Evolutionary conservation across 2,888 invertebrate genomes (phyloP).

Genomic region (Mythimna impura): DNA sequence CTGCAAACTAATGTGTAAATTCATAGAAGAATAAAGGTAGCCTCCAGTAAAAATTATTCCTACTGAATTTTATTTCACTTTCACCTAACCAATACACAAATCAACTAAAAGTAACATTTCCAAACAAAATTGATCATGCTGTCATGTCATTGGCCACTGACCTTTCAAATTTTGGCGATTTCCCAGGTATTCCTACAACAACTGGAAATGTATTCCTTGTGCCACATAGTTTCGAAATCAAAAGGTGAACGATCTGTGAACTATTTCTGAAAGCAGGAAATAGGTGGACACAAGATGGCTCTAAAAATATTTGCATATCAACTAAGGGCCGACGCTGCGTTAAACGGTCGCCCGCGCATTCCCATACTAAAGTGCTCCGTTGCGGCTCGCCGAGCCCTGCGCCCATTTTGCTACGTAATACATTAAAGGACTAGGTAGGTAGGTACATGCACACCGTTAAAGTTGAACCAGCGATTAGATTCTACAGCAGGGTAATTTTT

Average conservation of each 20-base stretch:
- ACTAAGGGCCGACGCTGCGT: no score
- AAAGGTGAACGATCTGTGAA: constrained; percentile 49
- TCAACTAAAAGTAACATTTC: background rate
- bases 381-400: no score
- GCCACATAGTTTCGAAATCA: constrained; percentile 2
- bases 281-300: constrained; percentile 10
- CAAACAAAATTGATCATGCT: background rate
- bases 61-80: constrained; percentile 58
- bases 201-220: background rate
- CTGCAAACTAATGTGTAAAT: constrained; percentile 89
- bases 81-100: background rate
- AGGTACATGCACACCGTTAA: no score
- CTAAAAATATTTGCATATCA: constrained; percentile 29
- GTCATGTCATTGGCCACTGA: background rate
- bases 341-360: no score
- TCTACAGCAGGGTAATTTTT: no score
- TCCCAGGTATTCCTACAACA: no score
- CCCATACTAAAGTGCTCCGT: no score
- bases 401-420: no score
- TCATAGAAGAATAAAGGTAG: constrained; percentile 91
- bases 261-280: constrained; percentile 48
- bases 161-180: no score
- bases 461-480: no score
- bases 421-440: no score
- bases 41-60: constrained; percentile 80